phyloP scores from a whole-genome alignment of 2,797 vertebrate species.

The Phaenicophaeus curvirostris region DNA sequence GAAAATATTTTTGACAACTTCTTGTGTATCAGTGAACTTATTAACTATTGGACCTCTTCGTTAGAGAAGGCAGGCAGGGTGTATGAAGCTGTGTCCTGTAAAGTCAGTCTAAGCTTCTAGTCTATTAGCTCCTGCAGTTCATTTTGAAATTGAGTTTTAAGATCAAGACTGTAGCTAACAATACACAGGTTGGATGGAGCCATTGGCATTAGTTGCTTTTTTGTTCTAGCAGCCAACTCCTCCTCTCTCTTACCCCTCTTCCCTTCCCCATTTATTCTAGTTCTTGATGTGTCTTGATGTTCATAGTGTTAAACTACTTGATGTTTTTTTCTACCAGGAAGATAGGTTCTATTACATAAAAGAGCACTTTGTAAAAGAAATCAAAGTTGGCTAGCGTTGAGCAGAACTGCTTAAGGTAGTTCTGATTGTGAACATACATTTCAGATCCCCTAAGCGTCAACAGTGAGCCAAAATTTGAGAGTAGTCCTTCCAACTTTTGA shows the following conservation, averaged over 20 bases:
- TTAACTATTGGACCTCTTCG: slow-evolving; percentile 39
- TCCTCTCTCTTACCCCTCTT: not conserved
- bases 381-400: slow-evolving; percentile 71
- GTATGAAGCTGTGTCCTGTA: slow-evolving; percentile 11
- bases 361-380: slow-evolving; percentile 79
- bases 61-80: slow-evolving; percentile 43
- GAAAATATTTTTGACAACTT: slow-evolving; percentile 55
- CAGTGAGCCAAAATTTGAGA: slow-evolving; percentile 62
- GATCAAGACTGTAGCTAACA: slow-evolving; percentile 5
- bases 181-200: slow-evolving; percentile 15
- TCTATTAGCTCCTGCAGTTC: slow-evolving; percentile 4
- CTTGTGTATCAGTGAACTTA: slow-evolving; percentile 39
- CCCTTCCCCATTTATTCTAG: not conserved
- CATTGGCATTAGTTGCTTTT: slow-evolving; percentile 32
- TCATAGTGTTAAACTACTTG: slow-evolving; percentile 71
- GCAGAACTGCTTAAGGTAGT: slow-evolving; percentile 37
- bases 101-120: slow-evolving; percentile 36
- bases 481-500: slow-evolving; percentile 69
- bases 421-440: slow-evolving; percentile 36
- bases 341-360: slow-evolving; percentile 76
- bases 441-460: slow-evolving; percentile 62
- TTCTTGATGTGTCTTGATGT: slow-evolving; percentile 60
- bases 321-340: slow-evolving; percentile 62
- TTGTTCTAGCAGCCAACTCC: slow-evolving; percentile 41
- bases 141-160: slow-evolving; percentile 33